A percentile compares a stretch with the other conserved stretches of the same genome.
Conservation (phyloP, 2,888 invertebrate species). For the Drosophila putrida region DNA sequence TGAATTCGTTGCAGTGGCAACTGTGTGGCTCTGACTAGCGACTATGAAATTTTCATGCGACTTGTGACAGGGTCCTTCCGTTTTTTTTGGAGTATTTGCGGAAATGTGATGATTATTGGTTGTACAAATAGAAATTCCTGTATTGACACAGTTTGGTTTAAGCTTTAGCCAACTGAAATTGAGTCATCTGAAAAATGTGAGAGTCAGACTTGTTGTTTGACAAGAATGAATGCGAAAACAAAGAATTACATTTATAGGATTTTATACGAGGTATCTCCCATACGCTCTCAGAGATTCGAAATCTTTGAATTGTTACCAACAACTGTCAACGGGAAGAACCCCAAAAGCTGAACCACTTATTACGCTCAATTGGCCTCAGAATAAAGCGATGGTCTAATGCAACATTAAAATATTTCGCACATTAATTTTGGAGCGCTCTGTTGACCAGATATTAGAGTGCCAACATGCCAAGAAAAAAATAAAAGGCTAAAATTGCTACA, state of each 20-base stretch:
- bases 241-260: background rate
- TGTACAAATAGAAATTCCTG: constrained; percentile 62
- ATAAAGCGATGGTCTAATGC: constrained; percentile 47
- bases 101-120: constrained; percentile 81
- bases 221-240: constrained; percentile 7
- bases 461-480: constrained; percentile 42
- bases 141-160: constrained; percentile 51
- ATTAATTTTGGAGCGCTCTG: constrained; percentile 56
- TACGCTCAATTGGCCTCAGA: constrained; percentile 48
- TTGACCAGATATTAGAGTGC: constrained; percentile 59
- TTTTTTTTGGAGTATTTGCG: constrained; percentile 59
- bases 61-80: constrained; percentile 29
- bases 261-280: background rate
- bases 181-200: constrained; percentile 38
- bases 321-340: background rate
- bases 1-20: constrained; percentile 66
- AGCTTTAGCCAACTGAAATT: constrained; percentile 34
- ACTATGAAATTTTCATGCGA: constrained; percentile 73
- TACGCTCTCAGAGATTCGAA: background rate
- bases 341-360: constrained; percentile 45
- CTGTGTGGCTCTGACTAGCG: constrained; percentile 19
- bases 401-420: constrained; percentile 72
- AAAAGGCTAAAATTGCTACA: constrained; percentile 36
- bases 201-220: constrained; percentile 32
- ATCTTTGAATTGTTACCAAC: background rate